Conservation (phyloP, 1,140 invertebrate species). For the Anthonomus grandis region DNA sequence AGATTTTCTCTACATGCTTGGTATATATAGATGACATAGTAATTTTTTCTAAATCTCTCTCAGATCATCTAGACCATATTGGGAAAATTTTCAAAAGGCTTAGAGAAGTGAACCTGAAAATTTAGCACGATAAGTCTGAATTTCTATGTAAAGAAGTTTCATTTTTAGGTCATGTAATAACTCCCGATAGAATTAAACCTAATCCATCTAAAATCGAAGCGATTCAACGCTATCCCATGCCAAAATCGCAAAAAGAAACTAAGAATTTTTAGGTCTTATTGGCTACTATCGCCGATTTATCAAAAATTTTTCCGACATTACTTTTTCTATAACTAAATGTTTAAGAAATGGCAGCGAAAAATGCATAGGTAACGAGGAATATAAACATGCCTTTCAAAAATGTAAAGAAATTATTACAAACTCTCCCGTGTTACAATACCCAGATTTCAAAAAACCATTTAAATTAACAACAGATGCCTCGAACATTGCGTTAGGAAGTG, state of each 20-base stretch:
- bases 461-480: conserved; percentile 46
- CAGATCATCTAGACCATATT: conserved; percentile 35
- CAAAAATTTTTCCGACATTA: conserved; percentile 15
- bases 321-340: conserved; percentile 23
- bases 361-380: neutral
- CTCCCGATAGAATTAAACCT: conserved; percentile 22
- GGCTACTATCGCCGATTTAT: conserved; percentile 33
- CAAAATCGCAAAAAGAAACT: conserved; percentile 16
- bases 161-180: conserved; percentile 25
- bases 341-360: conserved; percentile 35
- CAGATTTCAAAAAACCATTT: conserved; percentile 44
- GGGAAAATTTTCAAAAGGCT: conserved; percentile 32
- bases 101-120: conserved; percentile 34
- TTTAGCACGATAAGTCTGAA: conserved; percentile 38
- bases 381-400: conserved; percentile 32
- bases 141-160: conserved; percentile 33
- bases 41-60: conserved; percentile 32
- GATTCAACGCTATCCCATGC: conserved; percentile 17
- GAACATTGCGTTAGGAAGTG: conserved; percentile 42
- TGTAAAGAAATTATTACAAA: conserved; percentile 40
- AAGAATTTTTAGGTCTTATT: conserved; percentile 31
- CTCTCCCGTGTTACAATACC: conserved; percentile 38
- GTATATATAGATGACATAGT: conserved; percentile 47
- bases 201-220: conserved; percentile 19
- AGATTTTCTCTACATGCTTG: conserved; percentile 34